A percentile compares a stretch with the other conserved stretches of the same genome.
phyloP scores from a whole-genome alignment of 2,888 invertebrate genomes.

The Trissolcus japonicus region DNA sequence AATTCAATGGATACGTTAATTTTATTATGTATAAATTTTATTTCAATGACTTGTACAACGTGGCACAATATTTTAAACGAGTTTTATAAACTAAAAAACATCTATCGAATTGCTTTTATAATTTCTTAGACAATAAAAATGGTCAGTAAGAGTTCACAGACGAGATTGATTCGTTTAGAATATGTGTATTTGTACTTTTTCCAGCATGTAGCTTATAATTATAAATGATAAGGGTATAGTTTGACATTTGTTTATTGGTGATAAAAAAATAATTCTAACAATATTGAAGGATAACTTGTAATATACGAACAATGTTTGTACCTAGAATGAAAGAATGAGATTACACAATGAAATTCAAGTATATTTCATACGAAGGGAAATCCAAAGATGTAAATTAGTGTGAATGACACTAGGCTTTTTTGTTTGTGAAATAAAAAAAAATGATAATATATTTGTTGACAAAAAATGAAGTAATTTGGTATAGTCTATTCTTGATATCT shows the following conservation, averaged over 20 bases:
- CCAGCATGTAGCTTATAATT: conserved; percentile 11
- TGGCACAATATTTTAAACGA: conserved; percentile 25
- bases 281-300: conserved; percentile 15
- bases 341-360: conserved; percentile 9
- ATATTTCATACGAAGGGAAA: conserved; percentile 9
- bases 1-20: too few relatives aligned
- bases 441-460: too few relatives aligned
- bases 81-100: conserved; percentile 12
- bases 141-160: conserved; percentile 15
- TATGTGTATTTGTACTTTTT: conserved; percentile 26
- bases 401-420: too few relatives aligned
- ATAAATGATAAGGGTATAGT: background rate
- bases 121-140: conserved; percentile 41
- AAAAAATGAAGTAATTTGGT: too few relatives aligned
- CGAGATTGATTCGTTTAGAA: conserved; percentile 6
- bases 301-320: conserved; percentile 22
- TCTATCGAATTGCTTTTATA: conserved; percentile 38
- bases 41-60: conserved; percentile 16
- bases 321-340: conserved; percentile 14
- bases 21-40: conserved; percentile 18
- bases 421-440: too few relatives aligned
- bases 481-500: too few relatives aligned
- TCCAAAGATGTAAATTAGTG: too few relatives aligned
- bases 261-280: conserved; percentile 6
- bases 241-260: conserved; percentile 5